phyloP scores from a whole-genome alignment of 37 sponge, comb jelly and placozoan genomes.

The Oscarella lobularis region DNA sequence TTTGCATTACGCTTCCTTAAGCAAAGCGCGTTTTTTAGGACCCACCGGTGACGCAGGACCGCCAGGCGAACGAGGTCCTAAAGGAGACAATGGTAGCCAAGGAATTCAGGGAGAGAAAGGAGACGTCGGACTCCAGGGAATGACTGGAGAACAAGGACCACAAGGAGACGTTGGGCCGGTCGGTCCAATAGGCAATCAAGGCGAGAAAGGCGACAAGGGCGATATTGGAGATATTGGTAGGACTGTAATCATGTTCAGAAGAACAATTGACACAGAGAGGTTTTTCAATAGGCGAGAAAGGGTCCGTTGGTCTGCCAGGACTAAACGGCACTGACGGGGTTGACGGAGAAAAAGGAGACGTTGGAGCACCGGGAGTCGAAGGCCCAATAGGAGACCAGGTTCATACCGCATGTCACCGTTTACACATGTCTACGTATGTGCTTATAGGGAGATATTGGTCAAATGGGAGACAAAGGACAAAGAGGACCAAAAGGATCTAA shows the following conservation, averaged over 20 bases:
- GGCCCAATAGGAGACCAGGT: too few relatives aligned
- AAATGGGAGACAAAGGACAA: slow-evolving; percentile 5
- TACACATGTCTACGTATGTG: neutral
- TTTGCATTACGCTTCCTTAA: too few relatives aligned
- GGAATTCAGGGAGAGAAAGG: slow-evolving; percentile 1
- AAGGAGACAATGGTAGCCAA: too few relatives aligned
- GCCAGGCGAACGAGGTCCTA: too few relatives aligned
- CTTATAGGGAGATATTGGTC: neutral
- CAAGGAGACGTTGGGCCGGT: slow-evolving; percentile 7
- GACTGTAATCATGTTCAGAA: neutral
- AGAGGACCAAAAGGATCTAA: slow-evolving; percentile 3
- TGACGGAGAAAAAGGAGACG: too few relatives aligned
- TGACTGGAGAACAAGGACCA: neutral
- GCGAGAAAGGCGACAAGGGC: slow-evolving; percentile 4
- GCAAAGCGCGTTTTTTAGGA: too few relatives aligned
- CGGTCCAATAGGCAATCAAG: slow-evolving; percentile 7
- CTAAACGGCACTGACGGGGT: too few relatives aligned
- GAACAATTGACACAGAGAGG: too few relatives aligned
- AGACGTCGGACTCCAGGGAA: slow-evolving; percentile 7
- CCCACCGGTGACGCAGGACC: too few relatives aligned
- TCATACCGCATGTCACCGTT: neutral
- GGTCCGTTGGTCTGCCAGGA: too few relatives aligned
- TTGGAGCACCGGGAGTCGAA: too few relatives aligned
- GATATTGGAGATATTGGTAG: neutral
- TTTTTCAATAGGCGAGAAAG: too few relatives aligned